These are phyloP conservation scores for Pygocentrus nattereri DNA, from an alignment of 2,797 vertebrate species.

Conservation along the genomic window DNA sequence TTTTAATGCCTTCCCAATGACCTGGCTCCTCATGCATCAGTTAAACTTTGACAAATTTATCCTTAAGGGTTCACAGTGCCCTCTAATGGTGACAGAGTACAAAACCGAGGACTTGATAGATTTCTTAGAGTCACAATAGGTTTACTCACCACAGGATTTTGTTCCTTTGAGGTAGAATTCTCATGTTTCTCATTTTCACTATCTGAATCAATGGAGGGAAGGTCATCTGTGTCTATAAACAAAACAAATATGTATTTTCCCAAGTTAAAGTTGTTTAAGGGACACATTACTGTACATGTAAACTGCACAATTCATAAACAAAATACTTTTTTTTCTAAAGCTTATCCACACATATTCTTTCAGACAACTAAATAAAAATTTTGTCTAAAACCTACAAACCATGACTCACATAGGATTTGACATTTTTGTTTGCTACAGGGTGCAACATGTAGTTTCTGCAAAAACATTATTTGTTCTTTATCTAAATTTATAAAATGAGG, in stretches of 20 bases:
- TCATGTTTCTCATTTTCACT: constrained; percentile 49
- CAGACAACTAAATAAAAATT: too few relatives aligned
- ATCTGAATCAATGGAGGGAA: constrained; percentile 59
- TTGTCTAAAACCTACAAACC: background rate
- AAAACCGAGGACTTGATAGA: background rate
- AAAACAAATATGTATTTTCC: background rate
- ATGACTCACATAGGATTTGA: too few relatives aligned
- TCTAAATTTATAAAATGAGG: too few relatives aligned
- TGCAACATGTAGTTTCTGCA: too few relatives aligned
- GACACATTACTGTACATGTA: too few relatives aligned
- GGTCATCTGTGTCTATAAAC: constrained; percentile 50
- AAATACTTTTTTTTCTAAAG: too few relatives aligned
- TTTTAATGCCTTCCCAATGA: background rate
- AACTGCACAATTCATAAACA: too few relatives aligned
- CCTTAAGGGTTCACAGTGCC: constrained; percentile 19
- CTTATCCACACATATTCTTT: too few relatives aligned
- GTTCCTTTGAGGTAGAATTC: constrained; percentile 8
- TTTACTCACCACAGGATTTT: constrained; percentile 32
- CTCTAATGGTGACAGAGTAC: constrained; percentile 17
- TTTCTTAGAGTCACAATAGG: background rate
- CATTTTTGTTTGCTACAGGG: too few relatives aligned
- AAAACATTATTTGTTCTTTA: too few relatives aligned
- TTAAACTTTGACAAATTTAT: background rate
- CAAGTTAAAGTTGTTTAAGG: too few relatives aligned
- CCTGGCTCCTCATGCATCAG: background rate